These are phyloP conservation scores for Oryzias sinensis DNA, from an alignment of 2,797 vertebrate species.

Conservation along the genomic window DNA sequence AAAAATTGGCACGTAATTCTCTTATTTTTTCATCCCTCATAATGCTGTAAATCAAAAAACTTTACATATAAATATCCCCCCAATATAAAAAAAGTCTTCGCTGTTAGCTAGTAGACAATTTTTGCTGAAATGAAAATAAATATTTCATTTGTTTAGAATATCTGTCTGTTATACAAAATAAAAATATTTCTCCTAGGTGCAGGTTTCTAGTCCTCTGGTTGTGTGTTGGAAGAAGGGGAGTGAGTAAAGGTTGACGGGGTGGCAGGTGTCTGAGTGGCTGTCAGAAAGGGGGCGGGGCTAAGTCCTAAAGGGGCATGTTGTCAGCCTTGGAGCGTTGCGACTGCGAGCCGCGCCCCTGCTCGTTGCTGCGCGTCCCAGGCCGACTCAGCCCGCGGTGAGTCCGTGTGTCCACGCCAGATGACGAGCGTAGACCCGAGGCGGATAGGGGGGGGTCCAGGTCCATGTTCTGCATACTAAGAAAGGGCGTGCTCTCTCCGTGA, in stretches of 20 bases:
- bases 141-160: slow-evolving; percentile 99
- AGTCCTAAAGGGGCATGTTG: slow-evolving; percentile 89
- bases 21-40: slow-evolving; percentile 79
- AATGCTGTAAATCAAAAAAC: slow-evolving; percentile 99
- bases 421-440: slow-evolving; percentile 79
- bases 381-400: slow-evolving; percentile 88
- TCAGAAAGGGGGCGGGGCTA: slow-evolving; percentile 9
- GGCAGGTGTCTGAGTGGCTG: slow-evolving; percentile 37
- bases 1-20: slow-evolving; percentile 96
- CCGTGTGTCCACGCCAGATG: slow-evolving; percentile 84
- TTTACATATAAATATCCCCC: slow-evolving; percentile 99
- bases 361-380: slow-evolving; percentile 79
- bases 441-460: slow-evolving; percentile 82
- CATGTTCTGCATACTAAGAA: slow-evolving; percentile 93
- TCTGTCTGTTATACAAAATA: slow-evolving; percentile 99
- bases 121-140: slow-evolving; percentile 99
- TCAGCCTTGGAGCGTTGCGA: slow-evolving; percentile 82
- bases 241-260: slow-evolving; percentile 53
- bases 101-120: slow-evolving; percentile 99
- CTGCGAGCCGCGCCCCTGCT: slow-evolving; percentile 83
- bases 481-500: slow-evolving; percentile 93
- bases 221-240: slow-evolving; percentile 59
- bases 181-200: slow-evolving; percentile 94
- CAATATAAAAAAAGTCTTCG: slow-evolving; percentile 99
- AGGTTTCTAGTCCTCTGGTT: slow-evolving; percentile 82